Conservation (phyloP, 2,888 invertebrate genomes). For the Noctua comes region DNA sequence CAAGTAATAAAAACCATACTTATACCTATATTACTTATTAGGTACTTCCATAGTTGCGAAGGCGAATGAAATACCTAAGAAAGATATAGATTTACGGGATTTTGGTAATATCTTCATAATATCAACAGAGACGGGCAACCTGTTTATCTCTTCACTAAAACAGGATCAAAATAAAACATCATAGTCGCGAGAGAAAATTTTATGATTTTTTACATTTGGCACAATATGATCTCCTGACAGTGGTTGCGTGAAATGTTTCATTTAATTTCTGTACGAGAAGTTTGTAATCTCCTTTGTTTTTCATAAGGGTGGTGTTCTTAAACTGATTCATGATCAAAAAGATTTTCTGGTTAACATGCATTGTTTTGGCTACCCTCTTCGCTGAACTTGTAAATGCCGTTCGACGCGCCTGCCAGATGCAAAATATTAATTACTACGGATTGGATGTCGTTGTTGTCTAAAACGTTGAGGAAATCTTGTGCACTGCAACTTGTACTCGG, state of each 20-base stretch:
- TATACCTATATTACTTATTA: neutral
- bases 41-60: neutral
- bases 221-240: slow-evolving; percentile 57
- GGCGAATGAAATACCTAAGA: neutral
- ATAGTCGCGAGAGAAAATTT: slow-evolving; percentile 24
- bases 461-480: slow-evolving; percentile 5
- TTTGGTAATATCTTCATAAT: neutral
- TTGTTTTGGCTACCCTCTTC: slow-evolving; percentile 31
- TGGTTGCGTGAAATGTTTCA: slow-evolving; percentile 71
- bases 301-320: slow-evolving; percentile 70
- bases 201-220: slow-evolving; percentile 68
- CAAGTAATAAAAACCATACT: neutral
- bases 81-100: neutral
- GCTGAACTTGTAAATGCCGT: slow-evolving; percentile 26
- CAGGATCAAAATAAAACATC: slow-evolving; percentile 40
- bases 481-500: slow-evolving; percentile 13
- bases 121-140: neutral
- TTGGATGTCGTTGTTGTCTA: slow-evolving; percentile 2
- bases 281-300: slow-evolving; percentile 69
- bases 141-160: slow-evolving; percentile 2
- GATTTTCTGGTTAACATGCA: slow-evolving; percentile 74
- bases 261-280: slow-evolving; percentile 73
- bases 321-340: slow-evolving; percentile 73
- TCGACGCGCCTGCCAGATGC: slow-evolving; percentile 71
- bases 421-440: slow-evolving; percentile 57